A percentile compares a stretch with the other conserved stretches of the same genome.
These are phyloP conservation scores for Setophaga kirtlandii DNA, from an alignment of 2,113 vertebrate species.

Conservation along the genomic window DNA sequence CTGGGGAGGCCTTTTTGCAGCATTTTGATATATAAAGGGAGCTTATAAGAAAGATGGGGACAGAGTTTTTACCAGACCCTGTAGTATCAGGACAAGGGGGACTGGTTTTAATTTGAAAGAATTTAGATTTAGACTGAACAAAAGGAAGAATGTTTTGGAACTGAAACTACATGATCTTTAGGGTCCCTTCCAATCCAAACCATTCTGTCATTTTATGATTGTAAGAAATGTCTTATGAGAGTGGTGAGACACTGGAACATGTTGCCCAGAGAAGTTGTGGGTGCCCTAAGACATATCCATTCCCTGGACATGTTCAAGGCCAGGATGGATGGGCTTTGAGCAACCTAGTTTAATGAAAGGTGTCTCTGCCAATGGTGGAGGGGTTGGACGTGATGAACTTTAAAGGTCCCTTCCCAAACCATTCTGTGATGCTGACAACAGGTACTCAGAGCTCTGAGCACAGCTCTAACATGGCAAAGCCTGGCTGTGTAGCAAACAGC, in stretches of 20 bases:
- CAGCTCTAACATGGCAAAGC: background rate
- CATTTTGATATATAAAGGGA: background rate
- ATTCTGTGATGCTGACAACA: background rate
- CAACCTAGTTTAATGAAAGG: background rate
- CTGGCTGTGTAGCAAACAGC: background rate
- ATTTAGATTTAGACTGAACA: background rate
- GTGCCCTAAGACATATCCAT: background rate
- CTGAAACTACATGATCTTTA: background rate
- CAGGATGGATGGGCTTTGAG: background rate
- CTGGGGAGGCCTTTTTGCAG: background rate
- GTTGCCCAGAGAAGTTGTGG: background rate
- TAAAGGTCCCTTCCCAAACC: background rate
- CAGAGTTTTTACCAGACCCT: background rate
- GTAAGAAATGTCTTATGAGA: background rate
- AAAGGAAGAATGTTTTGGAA: background rate
- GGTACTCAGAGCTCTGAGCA: background rate
- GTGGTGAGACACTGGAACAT: background rate
- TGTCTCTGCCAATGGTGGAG: background rate
- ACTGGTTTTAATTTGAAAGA: background rate
- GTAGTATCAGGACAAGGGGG: background rate
- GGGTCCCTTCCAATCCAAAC: background rate
- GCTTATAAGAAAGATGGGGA: background rate
- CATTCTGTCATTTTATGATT: background rate
- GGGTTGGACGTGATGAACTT: accelerated
- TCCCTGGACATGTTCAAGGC: background rate